Evolutionary conservation across 2,888 invertebrate species (phyloP).

Genomic region (Diplolepis rosae): DNA sequence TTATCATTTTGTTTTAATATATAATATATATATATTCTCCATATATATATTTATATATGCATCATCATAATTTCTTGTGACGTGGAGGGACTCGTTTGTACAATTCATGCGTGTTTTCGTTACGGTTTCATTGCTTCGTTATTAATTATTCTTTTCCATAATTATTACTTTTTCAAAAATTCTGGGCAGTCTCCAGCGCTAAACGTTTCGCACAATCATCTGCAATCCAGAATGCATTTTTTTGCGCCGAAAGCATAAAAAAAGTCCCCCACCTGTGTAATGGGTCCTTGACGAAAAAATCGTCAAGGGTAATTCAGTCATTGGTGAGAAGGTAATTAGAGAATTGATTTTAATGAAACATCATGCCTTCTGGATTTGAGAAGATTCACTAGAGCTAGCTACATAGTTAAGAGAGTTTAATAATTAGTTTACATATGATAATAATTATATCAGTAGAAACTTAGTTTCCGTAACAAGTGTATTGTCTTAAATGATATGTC

Average conservation of each 20-base stretch:
- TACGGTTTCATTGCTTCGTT: constrained; percentile 68
- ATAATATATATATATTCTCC: constrained; percentile 49
- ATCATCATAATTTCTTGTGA: constrained; percentile 62
- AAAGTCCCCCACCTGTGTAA: neutral
- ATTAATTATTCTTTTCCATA: constrained; percentile 50
- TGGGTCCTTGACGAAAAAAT: constrained; percentile 9
- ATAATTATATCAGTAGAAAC: constrained; percentile 71
- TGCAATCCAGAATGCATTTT: constrained; percentile 31
- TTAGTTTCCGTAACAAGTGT: constrained; percentile 71
- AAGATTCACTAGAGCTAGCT: constrained; percentile 15
- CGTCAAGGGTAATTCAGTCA: constrained; percentile 22
- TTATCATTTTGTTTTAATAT: constrained; percentile 64
- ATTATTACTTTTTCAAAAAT: constrained; percentile 40
- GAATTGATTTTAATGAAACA: constrained; percentile 2
- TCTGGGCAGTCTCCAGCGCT: constrained; percentile 66
- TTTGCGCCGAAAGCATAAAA: neutral
- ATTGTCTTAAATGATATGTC: constrained; percentile 74
- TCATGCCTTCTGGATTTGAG: constrained; percentile 14
- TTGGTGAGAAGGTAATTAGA: constrained; percentile 9
- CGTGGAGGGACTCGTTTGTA: constrained; percentile 74
- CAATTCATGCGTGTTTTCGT: constrained; percentile 71
- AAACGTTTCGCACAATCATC: constrained; percentile 34
- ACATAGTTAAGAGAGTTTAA: constrained; percentile 48
- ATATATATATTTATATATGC: constrained; percentile 56
- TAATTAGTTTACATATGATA: constrained; percentile 64